Percentiles rank a stretch among this genome's conserved stretches.
phyloP scores from a whole-genome alignment of 2,113 vertebrate species.

The Desmodus rotundus region DNA sequence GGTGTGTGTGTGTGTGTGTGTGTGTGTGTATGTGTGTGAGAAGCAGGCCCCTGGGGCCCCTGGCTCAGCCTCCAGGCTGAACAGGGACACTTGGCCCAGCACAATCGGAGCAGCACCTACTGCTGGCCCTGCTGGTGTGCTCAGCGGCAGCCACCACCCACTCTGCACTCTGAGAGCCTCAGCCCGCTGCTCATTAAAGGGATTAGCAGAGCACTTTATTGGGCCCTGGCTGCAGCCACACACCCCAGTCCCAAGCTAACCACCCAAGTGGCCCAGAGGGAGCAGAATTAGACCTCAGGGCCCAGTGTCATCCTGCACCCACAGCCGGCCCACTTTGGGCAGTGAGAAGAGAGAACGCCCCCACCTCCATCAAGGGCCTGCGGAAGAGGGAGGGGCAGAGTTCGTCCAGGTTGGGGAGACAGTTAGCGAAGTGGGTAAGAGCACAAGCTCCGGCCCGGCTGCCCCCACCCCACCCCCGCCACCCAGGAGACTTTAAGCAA shows the following conservation, averaged over 20 bases:
- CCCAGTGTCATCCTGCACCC: background rate
- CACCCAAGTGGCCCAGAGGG: slow-evolving; percentile 35
- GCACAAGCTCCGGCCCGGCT: background rate
- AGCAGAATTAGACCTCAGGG: background rate
- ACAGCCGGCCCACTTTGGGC: background rate
- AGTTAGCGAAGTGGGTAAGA: background rate
- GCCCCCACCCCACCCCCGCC: background rate
- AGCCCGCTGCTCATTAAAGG: slow-evolving; percentile 40
- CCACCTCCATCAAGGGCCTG: background rate
- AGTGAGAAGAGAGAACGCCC: background rate
- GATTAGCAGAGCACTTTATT: slow-evolving; percentile 55
- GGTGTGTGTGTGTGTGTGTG: too few relatives aligned
- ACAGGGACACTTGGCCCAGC: background rate
- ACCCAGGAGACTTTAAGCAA: background rate
- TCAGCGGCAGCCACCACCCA: slow-evolving; percentile 4
- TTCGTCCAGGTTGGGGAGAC: background rate
- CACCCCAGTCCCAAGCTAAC: background rate
- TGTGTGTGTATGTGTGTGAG: background rate
- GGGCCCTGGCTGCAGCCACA: slow-evolving; percentile 39
- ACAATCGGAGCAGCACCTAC: slow-evolving; percentile 68
- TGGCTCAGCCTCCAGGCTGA: background rate
- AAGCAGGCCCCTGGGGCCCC: background rate
- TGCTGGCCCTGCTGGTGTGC: background rate
- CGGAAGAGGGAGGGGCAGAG: background rate
- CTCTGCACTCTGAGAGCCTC: background rate